Evolutionary conservation across 2,797 vertebrate genomes (phyloP), one percentile per base, ranked within the genome.

Genomic region (Syngnathus acus): DNA sequence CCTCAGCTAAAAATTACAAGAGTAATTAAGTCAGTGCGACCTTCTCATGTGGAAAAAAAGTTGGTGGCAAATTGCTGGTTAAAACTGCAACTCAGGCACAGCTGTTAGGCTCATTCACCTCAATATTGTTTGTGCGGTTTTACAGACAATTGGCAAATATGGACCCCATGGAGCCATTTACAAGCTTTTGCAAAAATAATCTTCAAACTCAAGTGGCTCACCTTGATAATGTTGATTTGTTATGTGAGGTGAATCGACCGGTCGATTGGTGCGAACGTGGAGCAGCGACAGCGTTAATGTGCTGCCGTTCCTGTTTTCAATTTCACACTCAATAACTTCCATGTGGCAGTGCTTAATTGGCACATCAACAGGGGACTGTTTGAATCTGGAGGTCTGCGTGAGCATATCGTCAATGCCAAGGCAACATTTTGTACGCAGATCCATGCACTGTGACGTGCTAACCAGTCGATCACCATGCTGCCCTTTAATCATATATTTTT

Each of bases 311-410:
- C 76, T 87, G 87, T 76, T 89, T 90, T 86, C 82, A 88, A 87
- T 88, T 89, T 87, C 88, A 88, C 83, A 86, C 81, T 81, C 83
- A 82, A 85, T 82, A 69, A 71, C 70, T 80, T 89, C 86, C 84
- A 88, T 85, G 83, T 86, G 87, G 78, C 76, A 63, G 61, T 55
- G 76, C 69, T 75, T 87, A 88, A 87, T 86, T 86, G 79, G 74
- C 64, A 79, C 77, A 78, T 84, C 80, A 75, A 78, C 81, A 76
- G 67, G 86, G 82, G 83, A 79, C 74, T 72, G 50, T 81, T 80
- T 79, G 64, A 70, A 80, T 77, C 68, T 73, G 63, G 68, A 65
- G 62, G 60, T 70, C n/a, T 70, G 58, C 13, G 64, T 50, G 59
- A 39, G 17, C 48, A 54, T 37, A 43, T 45, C 58, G 9, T 32